A percentile compares a stretch with the other conserved stretches of the same genome.
These are phyloP conservation scores for Drosophila quinaria DNA, from an alignment of 2,888 invertebrate genomes.

Conservation along the genomic window DNA sequence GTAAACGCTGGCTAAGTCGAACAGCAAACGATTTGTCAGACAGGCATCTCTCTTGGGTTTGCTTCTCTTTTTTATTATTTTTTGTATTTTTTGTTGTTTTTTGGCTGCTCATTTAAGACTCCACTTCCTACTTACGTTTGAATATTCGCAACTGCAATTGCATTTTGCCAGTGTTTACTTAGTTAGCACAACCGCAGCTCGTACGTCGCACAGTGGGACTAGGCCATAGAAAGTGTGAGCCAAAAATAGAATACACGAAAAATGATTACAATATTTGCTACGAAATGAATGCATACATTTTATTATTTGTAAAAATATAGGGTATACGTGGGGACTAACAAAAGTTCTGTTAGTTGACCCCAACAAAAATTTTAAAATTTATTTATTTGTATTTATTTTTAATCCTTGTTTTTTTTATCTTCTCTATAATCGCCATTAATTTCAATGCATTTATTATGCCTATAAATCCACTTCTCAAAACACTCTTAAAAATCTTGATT, in stretches of 20 bases:
- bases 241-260: neutral
- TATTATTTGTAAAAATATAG: too few species aligned
- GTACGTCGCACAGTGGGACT: constrained; percentile 13
- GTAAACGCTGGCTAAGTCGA: constrained; percentile 57
- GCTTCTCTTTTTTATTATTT: neutral
- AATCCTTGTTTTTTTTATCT: too few species aligned
- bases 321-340: too few species aligned
- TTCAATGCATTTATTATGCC: too few species aligned
- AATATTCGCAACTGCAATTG: constrained; percentile 72
- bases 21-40: constrained; percentile 77
- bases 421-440: too few species aligned
- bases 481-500: too few species aligned
- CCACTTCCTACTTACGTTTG: constrained; percentile 77
- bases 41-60: constrained; percentile 31
- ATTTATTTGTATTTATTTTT: too few species aligned
- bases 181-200: constrained; percentile 50
- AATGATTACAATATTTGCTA: too few species aligned
- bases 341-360: too few species aligned
- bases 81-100: constrained; percentile 21
- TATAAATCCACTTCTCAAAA: too few species aligned
- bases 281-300: too few species aligned
- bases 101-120: constrained; percentile 69
- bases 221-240: neutral
- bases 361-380: too few species aligned
- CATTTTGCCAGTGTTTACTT: constrained; percentile 73